Evolutionary conservation across 2,797 vertebrate genomes (phyloP), one percentile per base, ranked within the genome.

Genomic region (Leptodactylus fallax): DNA sequence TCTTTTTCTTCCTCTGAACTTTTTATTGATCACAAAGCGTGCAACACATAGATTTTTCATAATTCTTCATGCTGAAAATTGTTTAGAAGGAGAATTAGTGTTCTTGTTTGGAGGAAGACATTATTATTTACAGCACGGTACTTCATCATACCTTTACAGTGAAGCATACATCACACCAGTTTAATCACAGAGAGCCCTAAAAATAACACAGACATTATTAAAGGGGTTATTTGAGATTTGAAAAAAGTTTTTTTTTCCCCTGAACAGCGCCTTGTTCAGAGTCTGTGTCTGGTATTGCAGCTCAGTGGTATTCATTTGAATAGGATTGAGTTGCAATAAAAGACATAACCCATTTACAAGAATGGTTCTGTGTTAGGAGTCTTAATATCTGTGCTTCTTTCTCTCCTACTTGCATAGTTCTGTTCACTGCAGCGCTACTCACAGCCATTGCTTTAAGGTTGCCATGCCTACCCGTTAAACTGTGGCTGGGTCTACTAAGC

Each of bases 21-120:
- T 83, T 17, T 53, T 80, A 80, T 80, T 80, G 78, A 80, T 80
- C 78, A 17, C 23, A 58, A 79, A 4, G 16, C 55, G 6, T 36
- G 16, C 13, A 60, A 27, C 17, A n/a, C 77, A 58, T 36, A 10
- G 16, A 79, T 79, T 63, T 47, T 45, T 80, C 27, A 80, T 80
- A n/a, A 60, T 47, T 80, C 12, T 63, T 55, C 58, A 49, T 47
- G 19, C 10, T 60, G 55, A 81, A 81, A 47, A 61, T 36, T 81
- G 36, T 81, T 63, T 81, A 61, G 16, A 63, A 61, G 14, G 17
- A 81, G 56, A 49, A n/a, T 14, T 14, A 13, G 19, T 13, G 47
- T 53, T 51, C 51, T 77, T 53, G 47, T 77, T 51, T 53, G 49
- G 11, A 13, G 21, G n/a, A 23, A 77, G 21, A 77, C 74, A n/a